A percentile compares a stretch with the other conserved stretches of the same genome.
Evolutionary conservation across 1,140 invertebrate species (phyloP).

Genomic region (Vollenhovia emeryi): DNA sequence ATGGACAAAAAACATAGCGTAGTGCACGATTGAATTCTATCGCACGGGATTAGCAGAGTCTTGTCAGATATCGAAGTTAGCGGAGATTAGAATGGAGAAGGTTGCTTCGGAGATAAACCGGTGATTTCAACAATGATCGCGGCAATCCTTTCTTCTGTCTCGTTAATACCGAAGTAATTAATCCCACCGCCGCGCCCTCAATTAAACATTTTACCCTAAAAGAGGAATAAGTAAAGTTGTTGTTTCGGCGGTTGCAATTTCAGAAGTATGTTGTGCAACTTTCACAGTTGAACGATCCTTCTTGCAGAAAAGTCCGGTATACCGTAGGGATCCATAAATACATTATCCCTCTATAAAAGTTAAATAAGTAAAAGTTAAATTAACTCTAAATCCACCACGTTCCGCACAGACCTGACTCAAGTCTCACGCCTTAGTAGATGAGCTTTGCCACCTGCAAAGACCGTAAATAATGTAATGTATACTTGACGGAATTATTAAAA

Average conservation of each 20-base stretch:
- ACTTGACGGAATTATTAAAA: slow-evolving; percentile 13
- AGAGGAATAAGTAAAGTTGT: slow-evolving; percentile 8
- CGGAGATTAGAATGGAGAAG: background rate
- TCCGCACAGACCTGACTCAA: slow-evolving; percentile 25
- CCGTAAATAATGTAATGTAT: slow-evolving; percentile 30
- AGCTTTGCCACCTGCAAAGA: slow-evolving; percentile 1
- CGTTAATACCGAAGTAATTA: slow-evolving; percentile 4
- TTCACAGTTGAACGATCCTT: slow-evolving; percentile 36
- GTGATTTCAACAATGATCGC: background rate
- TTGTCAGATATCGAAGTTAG: background rate
- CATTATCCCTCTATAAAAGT: slow-evolving; percentile 63
- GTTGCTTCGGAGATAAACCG: background rate
- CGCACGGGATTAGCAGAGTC: background rate
- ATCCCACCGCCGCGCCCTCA: background rate
- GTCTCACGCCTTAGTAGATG: slow-evolving; percentile 45
- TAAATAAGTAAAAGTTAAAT: slow-evolving; percentile 71
- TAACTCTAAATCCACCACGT: slow-evolving; percentile 62
- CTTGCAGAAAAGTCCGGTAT: slow-evolving; percentile 28
- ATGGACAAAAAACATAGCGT: background rate
- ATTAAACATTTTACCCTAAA: slow-evolving; percentile 21
- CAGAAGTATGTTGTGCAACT: slow-evolving; percentile 45
- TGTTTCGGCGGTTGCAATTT: slow-evolving; percentile 50
- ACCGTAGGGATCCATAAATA: slow-evolving; percentile 56
- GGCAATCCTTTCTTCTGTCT: background rate
- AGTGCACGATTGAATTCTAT: background rate